Evolutionary conservation across 2,113 vertebrate genomes (phyloP).

Genomic region (Pachyramphus minor): DNA sequence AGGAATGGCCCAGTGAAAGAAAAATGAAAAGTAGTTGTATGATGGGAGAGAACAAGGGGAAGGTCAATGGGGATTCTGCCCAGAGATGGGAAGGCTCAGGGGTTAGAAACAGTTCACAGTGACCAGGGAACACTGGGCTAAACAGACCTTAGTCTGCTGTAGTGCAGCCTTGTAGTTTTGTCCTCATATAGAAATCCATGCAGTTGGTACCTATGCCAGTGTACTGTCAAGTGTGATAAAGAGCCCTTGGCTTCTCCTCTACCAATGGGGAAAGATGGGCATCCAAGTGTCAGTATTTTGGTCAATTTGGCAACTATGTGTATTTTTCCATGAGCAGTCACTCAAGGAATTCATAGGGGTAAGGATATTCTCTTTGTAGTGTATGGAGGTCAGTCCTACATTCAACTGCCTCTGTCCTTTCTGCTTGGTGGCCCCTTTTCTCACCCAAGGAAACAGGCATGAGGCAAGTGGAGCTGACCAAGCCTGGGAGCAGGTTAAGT

Average conservation of each 20-base stretch:
- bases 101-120: background rate
- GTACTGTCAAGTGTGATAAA: background rate
- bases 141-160: background rate
- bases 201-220: background rate
- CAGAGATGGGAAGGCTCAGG: background rate
- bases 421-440: background rate
- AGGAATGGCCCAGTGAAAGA: background rate
- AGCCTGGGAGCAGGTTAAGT: background rate
- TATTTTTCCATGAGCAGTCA: background rate
- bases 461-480: background rate
- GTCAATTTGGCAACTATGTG: background rate
- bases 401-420: background rate
- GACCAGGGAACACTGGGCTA: background rate
- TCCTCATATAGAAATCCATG: background rate
- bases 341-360: background rate
- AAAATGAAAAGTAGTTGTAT: background rate
- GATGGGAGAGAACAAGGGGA: background rate
- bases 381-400: background rate
- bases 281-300: background rate
- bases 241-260: background rate
- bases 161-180: background rate
- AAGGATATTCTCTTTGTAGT: background rate
- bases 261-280: background rate
- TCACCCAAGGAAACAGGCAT: background rate
- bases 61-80: background rate